A percentile compares a stretch with the other conserved stretches of the same genome.
Evolutionary conservation across 2,888 invertebrate species (phyloP).

Genomic region (Caprella mutica): DNA sequence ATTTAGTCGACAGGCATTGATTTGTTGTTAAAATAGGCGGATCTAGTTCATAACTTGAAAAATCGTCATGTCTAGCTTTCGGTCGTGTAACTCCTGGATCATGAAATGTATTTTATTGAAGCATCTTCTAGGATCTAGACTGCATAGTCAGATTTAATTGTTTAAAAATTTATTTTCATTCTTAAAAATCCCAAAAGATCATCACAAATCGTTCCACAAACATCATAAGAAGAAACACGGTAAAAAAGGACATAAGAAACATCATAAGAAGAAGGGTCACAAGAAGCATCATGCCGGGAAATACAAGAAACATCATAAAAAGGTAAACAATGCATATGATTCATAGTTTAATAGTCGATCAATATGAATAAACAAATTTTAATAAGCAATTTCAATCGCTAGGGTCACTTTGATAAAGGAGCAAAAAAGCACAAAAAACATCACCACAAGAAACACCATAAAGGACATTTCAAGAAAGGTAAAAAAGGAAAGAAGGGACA

Average conservation of each 20-base stretch:
- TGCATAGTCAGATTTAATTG: too few species aligned
- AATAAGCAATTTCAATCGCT: conserved; percentile 38
- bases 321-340: neutral
- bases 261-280: conserved; percentile 1
- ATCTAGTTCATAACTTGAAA: too few species aligned
- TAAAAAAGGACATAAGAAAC: conserved; percentile 3
- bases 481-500: conserved; percentile 10
- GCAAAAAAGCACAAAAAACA: conserved; percentile 45
- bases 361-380: neutral
- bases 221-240: conserved; percentile 4
- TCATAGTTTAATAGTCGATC: neutral
- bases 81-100: too few species aligned
- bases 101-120: too few species aligned
- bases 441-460: conserved; percentile 10
- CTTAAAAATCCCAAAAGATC: too few species aligned
- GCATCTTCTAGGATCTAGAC: too few species aligned
- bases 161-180: too few species aligned
- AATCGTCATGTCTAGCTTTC: too few species aligned
- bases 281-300: neutral
- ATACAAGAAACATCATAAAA: conserved; percentile 1
- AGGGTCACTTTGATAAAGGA: conserved; percentile 64
- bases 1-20: too few species aligned
- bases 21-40: too few species aligned
- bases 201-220: neutral
- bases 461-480: conserved; percentile 2